Base-by-base conservation (phyloP, 92 coral and sea anemone genomes). In the Siderastrea radians region DNA sequence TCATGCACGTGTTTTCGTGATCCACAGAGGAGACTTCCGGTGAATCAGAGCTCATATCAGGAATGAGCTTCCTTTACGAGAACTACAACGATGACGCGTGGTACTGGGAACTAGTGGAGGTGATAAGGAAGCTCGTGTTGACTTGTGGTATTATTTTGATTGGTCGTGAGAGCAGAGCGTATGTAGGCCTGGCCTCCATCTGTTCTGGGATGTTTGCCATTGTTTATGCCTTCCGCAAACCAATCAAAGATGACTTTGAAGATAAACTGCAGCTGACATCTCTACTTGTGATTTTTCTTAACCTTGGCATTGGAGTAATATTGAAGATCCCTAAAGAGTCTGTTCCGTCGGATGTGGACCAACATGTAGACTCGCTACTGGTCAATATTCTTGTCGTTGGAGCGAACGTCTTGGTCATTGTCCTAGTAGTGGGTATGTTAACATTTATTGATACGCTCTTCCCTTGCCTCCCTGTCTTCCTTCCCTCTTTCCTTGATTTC, bases 71-170 rank as follows among this genome's bases (percentile, higher is more conserved):
- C 58, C 81, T 89, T 17, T 89, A 57, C 81, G 93, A 89, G 89
- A 89, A 89, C 70, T 89, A 89, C 74, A 89, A 46, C 11, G 89
- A 77, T 9, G 89, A 89, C 49, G 89, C 85, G 16, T 89, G 93
- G 93, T 89, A 89, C 86, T 89, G 93, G 90, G 93, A 84, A 54
- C 93, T 89, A 14, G 86, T 89, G 19, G 93, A 89, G 71, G 82
- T 89, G 62, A 46, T 82, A 38, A 81, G 93, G 44, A 89, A 89
- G 83, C 86, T 89, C 26, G 81, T 89, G 59, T 77, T 89, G 89
- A 89, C 93, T 49, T 89, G 89, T 61, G 93, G 93, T 58, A 68
- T 88, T 43, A 82, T 89, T 57, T 85, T 90, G 57, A 78, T 85
- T 57, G 90, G 90, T 52, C 63, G 85, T 26, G 88, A 88, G 78